Conservation (phyloP, 2,113 vertebrate species). For the Octodon degus region DNA sequence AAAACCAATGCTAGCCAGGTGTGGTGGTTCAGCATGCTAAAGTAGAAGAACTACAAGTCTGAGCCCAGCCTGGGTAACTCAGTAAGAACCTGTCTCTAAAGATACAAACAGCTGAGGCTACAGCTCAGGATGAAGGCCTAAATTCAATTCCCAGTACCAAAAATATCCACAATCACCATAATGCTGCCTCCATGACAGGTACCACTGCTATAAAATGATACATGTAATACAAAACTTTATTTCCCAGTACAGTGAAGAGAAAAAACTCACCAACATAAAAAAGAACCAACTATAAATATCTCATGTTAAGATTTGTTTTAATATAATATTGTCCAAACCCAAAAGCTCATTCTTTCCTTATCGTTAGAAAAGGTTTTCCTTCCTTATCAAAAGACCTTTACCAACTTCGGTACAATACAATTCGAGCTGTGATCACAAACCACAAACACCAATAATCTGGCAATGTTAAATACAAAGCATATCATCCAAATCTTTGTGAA, state of each 20-base stretch:
- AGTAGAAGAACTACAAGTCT: background rate
- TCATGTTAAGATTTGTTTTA: conserved; percentile 4
- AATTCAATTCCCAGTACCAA: background rate
- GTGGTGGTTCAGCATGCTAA: background rate
- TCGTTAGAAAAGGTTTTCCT: background rate
- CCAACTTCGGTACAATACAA: background rate
- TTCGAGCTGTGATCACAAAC: background rate
- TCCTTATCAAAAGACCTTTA: background rate
- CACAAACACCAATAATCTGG: background rate
- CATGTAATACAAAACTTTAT: background rate
- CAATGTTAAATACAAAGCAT: conserved; percentile 14
- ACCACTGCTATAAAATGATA: background rate
- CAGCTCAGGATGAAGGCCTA: background rate
- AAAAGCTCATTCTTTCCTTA: background rate
- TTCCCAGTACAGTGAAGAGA: background rate
- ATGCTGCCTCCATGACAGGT: background rate
- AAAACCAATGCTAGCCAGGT: background rate
- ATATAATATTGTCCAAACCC: conserved; percentile 1
- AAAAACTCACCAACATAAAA: background rate
- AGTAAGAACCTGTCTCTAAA: background rate
- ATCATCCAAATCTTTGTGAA: conserved; percentile 47
- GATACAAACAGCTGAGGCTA: background rate
- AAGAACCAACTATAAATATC: background rate
- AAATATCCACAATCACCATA: background rate
- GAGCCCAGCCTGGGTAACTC: background rate